Evolutionary conservation across 1,140 invertebrate genomes (phyloP).

Genomic region (Zaprionus taronus): DNA sequence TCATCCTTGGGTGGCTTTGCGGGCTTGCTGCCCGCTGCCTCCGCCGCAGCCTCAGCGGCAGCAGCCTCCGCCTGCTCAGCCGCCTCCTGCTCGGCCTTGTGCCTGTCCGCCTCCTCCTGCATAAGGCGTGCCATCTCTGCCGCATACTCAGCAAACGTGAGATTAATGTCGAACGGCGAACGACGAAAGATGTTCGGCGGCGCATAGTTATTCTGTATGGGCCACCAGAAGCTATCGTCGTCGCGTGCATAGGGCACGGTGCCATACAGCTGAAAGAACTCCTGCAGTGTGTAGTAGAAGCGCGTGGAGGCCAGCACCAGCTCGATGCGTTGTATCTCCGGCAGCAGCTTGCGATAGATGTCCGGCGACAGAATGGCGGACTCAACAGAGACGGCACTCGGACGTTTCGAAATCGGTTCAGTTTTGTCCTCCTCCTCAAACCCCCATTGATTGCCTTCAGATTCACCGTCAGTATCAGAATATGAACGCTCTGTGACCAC

Average conservation of each 20-base stretch:
- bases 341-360: constrained; percentile 55
- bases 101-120: constrained; percentile 23
- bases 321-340: constrained; percentile 78
- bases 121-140: constrained; percentile 34
- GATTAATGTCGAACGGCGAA: constrained; percentile 69
- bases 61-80: constrained; percentile 7
- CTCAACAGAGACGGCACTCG: not conserved
- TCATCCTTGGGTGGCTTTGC: not conserved
- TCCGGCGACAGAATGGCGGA: constrained; percentile 29
- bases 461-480: not conserved
- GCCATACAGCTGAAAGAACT: constrained; percentile 52
- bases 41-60: not conserved
- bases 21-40: not conserved
- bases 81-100: constrained; percentile 28
- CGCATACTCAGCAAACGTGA: constrained; percentile 68
- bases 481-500: too few relatives aligned
- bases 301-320: constrained; percentile 61
- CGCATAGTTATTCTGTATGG: constrained; percentile 66
- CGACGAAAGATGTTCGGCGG: constrained; percentile 68
- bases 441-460: not conserved
- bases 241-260: constrained; percentile 50
- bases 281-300: constrained; percentile 63
- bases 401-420: not conserved
- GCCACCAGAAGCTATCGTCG: constrained; percentile 68
- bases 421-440: constrained; percentile 5